Base-by-base conservation (phyloP, 1,140 invertebrate species). In the Fopius arisanus region DNA sequence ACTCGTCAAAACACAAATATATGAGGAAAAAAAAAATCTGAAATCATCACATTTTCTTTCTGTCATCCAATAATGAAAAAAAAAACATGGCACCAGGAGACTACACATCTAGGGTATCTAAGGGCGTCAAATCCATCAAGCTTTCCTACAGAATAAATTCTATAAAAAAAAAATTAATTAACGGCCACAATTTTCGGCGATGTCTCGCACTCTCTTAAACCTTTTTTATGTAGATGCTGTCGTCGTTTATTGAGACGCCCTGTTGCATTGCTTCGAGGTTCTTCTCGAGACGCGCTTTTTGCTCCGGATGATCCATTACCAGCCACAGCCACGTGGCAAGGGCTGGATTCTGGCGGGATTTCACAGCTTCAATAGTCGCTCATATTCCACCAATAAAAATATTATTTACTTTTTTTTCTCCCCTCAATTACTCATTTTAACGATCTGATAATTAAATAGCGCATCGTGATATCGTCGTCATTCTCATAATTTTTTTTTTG, bases 251-350 rank as follows among this genome's bases (percentile, higher is more conserved):
- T 80, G 76, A 74, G 33, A 84, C 75, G 51, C 83, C 83, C 59
- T 80, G 78, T 31, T 77, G 78, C 77, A 86, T 84, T 72, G 81
- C 80, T 72, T 80, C 82, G 65, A 80, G 75, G 72, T 81, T 75
- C 67, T 82, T 86, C 74, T 81, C 71, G 48, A 87, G 80, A 23
- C 85, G 82, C 65, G 79, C 77, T 28, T 80, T 81, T 80, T 86
- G 84, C 70, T 85, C 78, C 63, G 80, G 37, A 69, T 83, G 80
- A 54, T 83, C 67, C 86, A 87, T 88, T 75, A 86, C 84, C 43
- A 82, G 75, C 80, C 82, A 82, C 48, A 88, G 80, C 84, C 84
- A 86, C 70, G 79, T 81, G 76, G 82, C 82, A 76, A 88, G 79
- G 77, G 83, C 86, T 40, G 87, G 85, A 81, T 88, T 87, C 87